Evolutionary conservation across 1,140 invertebrate species (phyloP).

Genomic region (Wiebesia pumilae): DNA sequence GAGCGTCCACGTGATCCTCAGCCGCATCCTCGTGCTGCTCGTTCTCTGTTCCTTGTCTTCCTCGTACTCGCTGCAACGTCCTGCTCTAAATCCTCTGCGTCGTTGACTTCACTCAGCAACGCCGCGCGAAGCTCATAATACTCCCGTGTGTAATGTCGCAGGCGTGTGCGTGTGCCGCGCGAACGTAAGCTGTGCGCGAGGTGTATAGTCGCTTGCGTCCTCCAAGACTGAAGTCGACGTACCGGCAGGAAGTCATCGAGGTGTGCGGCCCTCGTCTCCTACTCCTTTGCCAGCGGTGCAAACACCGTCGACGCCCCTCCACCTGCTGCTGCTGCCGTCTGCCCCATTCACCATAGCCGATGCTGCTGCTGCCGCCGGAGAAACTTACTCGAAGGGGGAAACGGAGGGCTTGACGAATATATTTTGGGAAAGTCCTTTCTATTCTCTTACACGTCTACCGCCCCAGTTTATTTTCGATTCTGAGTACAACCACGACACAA

Average conservation of each 20-base stretch:
- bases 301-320: slow-evolving; percentile 20
- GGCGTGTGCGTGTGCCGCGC: background rate
- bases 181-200: slow-evolving; percentile 16
- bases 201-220: slow-evolving; percentile 36
- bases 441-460: background rate
- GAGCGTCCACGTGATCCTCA: background rate
- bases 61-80: background rate
- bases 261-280: slow-evolving; percentile 29
- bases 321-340: background rate
- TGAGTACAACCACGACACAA: background rate
- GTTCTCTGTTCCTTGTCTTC: background rate
- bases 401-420: background rate
- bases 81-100: background rate
- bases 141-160: background rate
- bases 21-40: background rate
- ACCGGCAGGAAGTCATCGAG: slow-evolving; percentile 49
- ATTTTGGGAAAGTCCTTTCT: slow-evolving; percentile 25
- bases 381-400: background rate
- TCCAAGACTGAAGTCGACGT: slow-evolving; percentile 47
- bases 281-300: slow-evolving; percentile 1
- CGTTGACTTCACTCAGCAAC: background rate
- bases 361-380: background rate
- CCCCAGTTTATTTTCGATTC: background rate
- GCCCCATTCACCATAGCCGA: background rate
- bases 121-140: slow-evolving; percentile 14